Evolutionary conservation across 2,888 invertebrate species (phyloP), one percentile per base, ranked within the genome.

Genomic region (Epinotia ramella): DNA sequence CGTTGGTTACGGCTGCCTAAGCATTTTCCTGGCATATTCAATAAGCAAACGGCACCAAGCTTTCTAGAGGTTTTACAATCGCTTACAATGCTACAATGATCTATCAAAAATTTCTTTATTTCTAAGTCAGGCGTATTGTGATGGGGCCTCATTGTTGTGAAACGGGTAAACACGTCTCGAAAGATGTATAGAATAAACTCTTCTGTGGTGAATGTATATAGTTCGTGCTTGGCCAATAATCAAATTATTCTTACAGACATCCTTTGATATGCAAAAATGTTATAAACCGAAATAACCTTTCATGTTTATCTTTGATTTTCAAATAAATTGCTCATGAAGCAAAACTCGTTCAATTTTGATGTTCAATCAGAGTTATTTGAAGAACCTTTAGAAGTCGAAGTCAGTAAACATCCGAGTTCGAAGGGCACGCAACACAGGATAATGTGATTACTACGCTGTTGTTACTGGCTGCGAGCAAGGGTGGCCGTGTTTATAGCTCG

Each of bases 381-480:
- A 66, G 66, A 66, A 66, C 53, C 63, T 62, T 46, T 70, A n/a
- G 12, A 57, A 53, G 57, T 64, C 49, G 18, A 63, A 73, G 69
- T 62, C 18, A 28, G 62, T 11, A 53, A 70, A 60, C 63, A 44
- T 44, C 49, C 13, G 44, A 49, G 56, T 56, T 44, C 57, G 62
- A 18, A 72, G 60, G 40, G 67, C 66, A 70, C 20, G 66, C 46
- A 44, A 69, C 69, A 65, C 40, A 49, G 46, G 70, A 28, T 72
- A 76, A 67, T 63, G 71, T 72, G 76, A 72, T 76, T 67, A 71
- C 66, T 60, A 62, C 56, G 57, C 11, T 33, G 53, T 71, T 65
- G 60, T 60, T 62, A 33, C 56, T 44, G 49, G 59, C 40, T 46
- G 57, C 60, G 60, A 67, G 57, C 24, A 20, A 65, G 75, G 75